Percentiles rank a stretch among this genome's conserved stretches.
Evolutionary conservation across 2,888 invertebrate species (phyloP).

Genomic region (Galerucella pusilla): DNA sequence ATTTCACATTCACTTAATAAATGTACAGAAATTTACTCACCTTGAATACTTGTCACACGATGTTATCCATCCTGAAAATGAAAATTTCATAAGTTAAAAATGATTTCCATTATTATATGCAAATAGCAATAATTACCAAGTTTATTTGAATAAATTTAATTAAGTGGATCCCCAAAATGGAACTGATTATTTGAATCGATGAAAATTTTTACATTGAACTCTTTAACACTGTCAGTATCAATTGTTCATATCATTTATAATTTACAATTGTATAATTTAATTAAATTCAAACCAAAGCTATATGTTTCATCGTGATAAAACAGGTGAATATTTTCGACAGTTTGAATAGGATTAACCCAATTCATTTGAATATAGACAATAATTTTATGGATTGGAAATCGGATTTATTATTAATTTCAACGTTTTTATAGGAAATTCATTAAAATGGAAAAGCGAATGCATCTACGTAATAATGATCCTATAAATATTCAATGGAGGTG

Average conservation of each 20-base stretch:
- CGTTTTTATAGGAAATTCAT: too few relatives aligned
- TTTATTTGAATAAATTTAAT: neutral
- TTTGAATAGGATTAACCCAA: neutral
- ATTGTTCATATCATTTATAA: neutral
- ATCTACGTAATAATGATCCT: too few relatives aligned
- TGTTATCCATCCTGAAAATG: too few relatives aligned
- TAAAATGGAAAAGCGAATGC: too few relatives aligned
- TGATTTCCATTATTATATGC: too few relatives aligned
- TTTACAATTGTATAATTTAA: neutral
- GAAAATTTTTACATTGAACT: neutral
- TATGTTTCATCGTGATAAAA: neutral
- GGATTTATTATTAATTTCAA: neutral
- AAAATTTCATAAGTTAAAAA: too few relatives aligned
- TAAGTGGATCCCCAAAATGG: neutral
- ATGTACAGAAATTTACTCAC: too few relatives aligned
- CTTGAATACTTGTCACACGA: too few relatives aligned
- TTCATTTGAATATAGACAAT: neutral
- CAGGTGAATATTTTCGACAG: too few relatives aligned
- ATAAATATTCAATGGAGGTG: too few relatives aligned
- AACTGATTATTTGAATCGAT: neutral
- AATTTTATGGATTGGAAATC: slow-evolving; percentile 7
- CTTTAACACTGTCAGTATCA: neutral
- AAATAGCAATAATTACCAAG: neutral
- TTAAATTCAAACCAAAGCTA: neutral
- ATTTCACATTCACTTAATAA: too few relatives aligned